A percentile compares a stretch with the other conserved stretches of the same genome.
Conservation (phyloP, 2,113 vertebrate genomes). For the Nycticryphes semicollaris region DNA sequence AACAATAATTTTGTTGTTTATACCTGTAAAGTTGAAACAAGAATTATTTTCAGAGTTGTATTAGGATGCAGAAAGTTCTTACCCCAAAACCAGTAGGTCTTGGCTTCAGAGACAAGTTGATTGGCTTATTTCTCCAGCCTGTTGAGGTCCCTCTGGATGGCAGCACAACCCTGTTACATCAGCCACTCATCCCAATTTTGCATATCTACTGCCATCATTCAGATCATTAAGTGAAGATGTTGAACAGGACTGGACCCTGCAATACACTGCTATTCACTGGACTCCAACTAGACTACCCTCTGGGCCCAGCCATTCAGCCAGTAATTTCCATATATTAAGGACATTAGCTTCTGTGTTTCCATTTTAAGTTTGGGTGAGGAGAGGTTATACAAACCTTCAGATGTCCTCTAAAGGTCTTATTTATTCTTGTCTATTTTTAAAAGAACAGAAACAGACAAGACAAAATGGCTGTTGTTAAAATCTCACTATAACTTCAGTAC, state of each 20-base stretch:
- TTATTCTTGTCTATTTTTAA: neutral
- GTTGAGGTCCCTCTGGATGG: neutral
- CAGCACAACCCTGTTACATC: neutral
- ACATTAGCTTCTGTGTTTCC: neutral
- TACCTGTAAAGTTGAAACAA: neutral
- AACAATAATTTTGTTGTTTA: neutral
- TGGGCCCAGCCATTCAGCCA: neutral
- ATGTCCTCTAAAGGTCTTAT: neutral
- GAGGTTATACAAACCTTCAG: neutral
- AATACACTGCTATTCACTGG: neutral
- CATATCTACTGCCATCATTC: neutral
- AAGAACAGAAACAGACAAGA: neutral
- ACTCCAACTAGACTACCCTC: neutral
- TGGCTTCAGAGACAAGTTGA: neutral
- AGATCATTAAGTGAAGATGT: neutral
- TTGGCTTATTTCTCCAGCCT: neutral
- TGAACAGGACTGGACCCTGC: neutral
- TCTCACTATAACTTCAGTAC: neutral
- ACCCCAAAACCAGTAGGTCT: neutral
- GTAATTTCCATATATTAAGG: neutral
- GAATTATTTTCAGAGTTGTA: neutral
- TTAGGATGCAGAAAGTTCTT: neutral
- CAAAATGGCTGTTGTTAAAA: neutral
- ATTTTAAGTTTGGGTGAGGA: neutral
- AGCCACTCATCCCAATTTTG: neutral